Percentiles rank a stretch among this genome's conserved stretches.
Conservation (phyloP, 1,140 invertebrate genomes). For the Cyphomyrmex costatus region DNA sequence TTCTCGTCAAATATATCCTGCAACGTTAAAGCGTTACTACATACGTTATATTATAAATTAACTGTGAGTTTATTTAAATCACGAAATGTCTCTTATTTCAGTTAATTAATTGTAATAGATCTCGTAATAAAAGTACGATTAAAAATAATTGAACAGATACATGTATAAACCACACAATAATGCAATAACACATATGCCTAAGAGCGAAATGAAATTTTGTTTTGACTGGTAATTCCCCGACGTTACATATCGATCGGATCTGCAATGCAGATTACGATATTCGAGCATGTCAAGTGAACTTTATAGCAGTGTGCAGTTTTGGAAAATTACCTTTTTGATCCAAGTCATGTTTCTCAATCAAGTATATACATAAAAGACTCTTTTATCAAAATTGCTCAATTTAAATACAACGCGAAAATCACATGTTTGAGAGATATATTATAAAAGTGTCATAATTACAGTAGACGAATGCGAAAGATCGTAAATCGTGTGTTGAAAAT, state of each 20-base stretch:
- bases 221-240: constrained; percentile 67
- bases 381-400: constrained; percentile 2
- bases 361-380: neutral
- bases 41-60: constrained; percentile 2
- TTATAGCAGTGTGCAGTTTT: constrained; percentile 61
- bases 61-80: neutral
- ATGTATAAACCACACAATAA: neutral
- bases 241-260: constrained; percentile 62
- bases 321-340: constrained; percentile 31
- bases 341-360: constrained; percentile 7
- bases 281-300: constrained; percentile 64
- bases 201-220: constrained; percentile 62
- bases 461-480: neutral
- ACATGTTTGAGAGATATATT: neutral
- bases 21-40: constrained; percentile 1
- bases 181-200: constrained; percentile 2
- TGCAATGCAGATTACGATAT: constrained; percentile 72
- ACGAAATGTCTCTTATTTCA: constrained; percentile 19
- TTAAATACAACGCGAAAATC: neutral
- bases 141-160: neutral
- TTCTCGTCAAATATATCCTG: constrained; percentile 28
- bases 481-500: neutral
- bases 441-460: neutral
- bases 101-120: neutral
- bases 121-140: neutral